These are phyloP conservation scores for Hippopotamus amphibius DNA, from an alignment of 2,113 vertebrate genomes.

Conservation along the genomic window DNA sequence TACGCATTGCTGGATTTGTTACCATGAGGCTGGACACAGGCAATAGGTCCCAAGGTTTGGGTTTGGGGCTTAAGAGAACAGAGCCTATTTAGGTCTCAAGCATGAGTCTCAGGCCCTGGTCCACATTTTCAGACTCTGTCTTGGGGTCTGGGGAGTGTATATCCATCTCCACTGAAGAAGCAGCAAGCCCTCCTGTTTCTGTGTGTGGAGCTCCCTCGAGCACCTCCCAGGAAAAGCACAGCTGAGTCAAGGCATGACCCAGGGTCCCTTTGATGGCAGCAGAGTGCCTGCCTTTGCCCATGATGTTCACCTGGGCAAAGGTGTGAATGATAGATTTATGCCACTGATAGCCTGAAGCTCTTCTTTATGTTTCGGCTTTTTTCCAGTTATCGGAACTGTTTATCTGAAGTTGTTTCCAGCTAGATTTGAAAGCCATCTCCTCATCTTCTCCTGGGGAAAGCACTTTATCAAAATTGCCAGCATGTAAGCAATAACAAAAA, in stretches of 20 bases:
- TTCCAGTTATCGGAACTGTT: not conserved
- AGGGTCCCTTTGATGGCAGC: not conserved
- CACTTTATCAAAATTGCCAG: not conserved
- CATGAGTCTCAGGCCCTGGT: not conserved
- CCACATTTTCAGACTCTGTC: not conserved
- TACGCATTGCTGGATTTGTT: not conserved
- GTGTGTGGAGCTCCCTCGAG: not conserved
- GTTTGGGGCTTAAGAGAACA: not conserved
- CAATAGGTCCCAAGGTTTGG: too few species aligned
- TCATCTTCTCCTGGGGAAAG: not conserved
- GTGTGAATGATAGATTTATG: not conserved
- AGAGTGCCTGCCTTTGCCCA: not conserved
- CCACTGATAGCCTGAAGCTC: not conserved
- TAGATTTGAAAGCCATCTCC: not conserved
- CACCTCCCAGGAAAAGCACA: not conserved
- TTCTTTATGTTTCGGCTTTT: not conserved
- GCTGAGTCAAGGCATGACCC: not conserved
- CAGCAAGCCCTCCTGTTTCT: not conserved
- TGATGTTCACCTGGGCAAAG: not conserved
- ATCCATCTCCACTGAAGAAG: not conserved
- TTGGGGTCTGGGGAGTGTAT: too few species aligned
- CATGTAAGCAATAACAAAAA: not conserved
- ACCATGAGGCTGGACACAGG: not conserved
- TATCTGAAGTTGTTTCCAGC: not conserved
- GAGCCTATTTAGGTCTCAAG: not conserved